A percentile compares a stretch with the other conserved stretches of the same genome.
Conservation (phyloP, 2,888 invertebrate genomes). For the Eupithecia insigniata region DNA sequence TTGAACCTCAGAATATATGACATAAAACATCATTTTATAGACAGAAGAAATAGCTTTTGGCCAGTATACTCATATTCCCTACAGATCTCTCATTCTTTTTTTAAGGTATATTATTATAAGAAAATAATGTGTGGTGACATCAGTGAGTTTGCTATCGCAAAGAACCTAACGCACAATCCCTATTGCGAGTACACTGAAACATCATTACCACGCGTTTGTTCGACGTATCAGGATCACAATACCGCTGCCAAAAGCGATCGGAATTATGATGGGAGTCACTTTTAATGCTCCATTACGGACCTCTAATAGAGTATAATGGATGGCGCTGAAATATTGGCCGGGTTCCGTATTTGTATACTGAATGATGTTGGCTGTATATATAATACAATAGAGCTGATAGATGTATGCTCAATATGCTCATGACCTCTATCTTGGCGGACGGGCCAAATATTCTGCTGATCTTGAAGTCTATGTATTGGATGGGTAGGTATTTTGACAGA, state of each 20-base stretch:
- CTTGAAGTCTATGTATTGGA: neutral
- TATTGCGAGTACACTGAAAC: slow-evolving; percentile 44
- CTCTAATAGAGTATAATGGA: slow-evolving; percentile 67
- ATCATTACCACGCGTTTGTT: slow-evolving; percentile 78
- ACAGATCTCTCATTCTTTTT: neutral
- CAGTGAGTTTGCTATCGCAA: neutral
- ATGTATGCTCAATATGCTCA: neutral
- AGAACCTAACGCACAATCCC: slow-evolving; percentile 28
- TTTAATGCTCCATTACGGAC: slow-evolving; percentile 71
- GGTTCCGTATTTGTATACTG: slow-evolving; percentile 53
- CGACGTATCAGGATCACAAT: slow-evolving; percentile 80
- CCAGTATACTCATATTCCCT: too few relatives aligned
- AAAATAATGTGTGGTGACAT: neutral
- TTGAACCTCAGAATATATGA: neutral
- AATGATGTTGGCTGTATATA: slow-evolving; percentile 21
- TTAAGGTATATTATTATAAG: too few relatives aligned
- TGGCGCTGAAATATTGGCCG: slow-evolving; percentile 59
- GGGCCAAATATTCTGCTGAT: neutral
- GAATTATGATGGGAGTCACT: slow-evolving; percentile 73
- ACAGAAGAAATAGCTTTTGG: neutral
- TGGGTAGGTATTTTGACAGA: neutral
- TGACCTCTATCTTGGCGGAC: slow-evolving; percentile 7
- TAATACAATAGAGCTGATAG: neutral
- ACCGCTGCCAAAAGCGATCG: slow-evolving; percentile 76
- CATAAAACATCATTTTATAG: neutral